Percentiles rank a stretch among this genome's conserved stretches.
Conservation (phyloP, 2,888 invertebrate genomes). For the Lasius fuliginosus region DNA sequence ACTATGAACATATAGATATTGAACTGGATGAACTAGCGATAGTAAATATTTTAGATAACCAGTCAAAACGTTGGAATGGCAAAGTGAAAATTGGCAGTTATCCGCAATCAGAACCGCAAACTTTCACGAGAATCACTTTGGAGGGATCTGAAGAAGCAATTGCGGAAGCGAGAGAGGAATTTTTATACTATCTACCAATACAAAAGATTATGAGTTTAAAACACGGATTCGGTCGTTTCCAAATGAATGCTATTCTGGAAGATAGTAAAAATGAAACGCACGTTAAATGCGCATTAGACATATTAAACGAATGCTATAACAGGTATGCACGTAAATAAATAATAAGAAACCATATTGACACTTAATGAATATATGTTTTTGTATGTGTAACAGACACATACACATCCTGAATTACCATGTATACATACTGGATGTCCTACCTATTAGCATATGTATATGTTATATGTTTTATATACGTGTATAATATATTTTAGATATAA, state of each 20-base stretch:
- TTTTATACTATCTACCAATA: constrained; percentile 68
- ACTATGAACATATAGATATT: constrained; percentile 74
- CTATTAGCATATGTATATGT: not conserved
- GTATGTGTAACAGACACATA: not conserved
- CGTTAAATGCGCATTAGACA: constrained; percentile 76
- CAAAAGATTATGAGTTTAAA: constrained; percentile 61
- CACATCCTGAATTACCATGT: not conserved
- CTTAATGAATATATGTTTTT: not conserved
- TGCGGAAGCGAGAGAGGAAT: constrained; percentile 68
- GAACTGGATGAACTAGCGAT: constrained; percentile 76
- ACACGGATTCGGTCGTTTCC: constrained; percentile 72
- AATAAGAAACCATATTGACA: not conserved
- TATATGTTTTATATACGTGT: not conserved
- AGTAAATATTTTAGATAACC: constrained; percentile 73
- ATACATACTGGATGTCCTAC: not conserved
- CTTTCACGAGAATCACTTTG: constrained; percentile 76
- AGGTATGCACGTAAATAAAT: constrained; percentile 72
- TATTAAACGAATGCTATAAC: constrained; percentile 81
- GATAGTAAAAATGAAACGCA: constrained; percentile 72
- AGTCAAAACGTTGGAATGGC: constrained; percentile 72
- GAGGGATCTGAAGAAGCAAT: constrained; percentile 74
- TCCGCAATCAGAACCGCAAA: constrained; percentile 69
- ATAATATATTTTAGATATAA: constrained; percentile 88
- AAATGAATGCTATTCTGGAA: constrained; percentile 75
- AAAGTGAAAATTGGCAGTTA: constrained; percentile 80